Base-by-base conservation (phyloP, 2,797 vertebrate species). In the Pampus argenteus region DNA sequence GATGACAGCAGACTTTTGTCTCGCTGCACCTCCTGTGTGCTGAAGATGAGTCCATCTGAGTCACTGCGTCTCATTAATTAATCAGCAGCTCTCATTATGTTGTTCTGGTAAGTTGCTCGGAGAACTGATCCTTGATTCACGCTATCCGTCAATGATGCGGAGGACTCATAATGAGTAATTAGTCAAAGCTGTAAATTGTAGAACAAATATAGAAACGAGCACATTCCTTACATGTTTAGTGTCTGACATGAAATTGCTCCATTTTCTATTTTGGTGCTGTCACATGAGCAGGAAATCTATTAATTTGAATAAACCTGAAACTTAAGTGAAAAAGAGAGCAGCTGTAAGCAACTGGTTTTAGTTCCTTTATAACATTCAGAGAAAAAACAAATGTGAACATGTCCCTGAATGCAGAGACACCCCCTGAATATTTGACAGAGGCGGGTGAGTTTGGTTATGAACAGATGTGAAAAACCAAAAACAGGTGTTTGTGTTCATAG, bases 401-500 rank as follows among this genome's bases (percentile, higher is more conserved):
- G 36, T 9, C 31, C 0, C 25, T 47, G 63, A 66, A 60, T 15
- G 65, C 1, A 17, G 2, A 0, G 20, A 62, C 49, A 66, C 57
- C 54, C 42, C 22, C 78, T 51, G 79, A 67, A 80, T 66, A 22
- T 56, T 7, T 61, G 48, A 69, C 8, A 0, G 48, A 71, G 70
- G 67, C 5, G 36, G 56, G 13, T 1, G 36, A 42, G 45, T 68
- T 42, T 6, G 20, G 54, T 23, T 6, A 2, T 9, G 45, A 52
- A 22, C 23, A 10, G 36, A 55, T 45, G 49, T 76, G 66, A 29
- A 20, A 61, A n/a, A n/a, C n/a, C n/a, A n/a, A 66, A 76, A 86
- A 70, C 81, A 83, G 80, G 72, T 79, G 86, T 66, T 72, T 58
- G 51, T 42, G 25, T 59, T 75, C 55, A 44, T 14, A 26, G 55